Evolutionary conservation across 2,797 vertebrate genomes (phyloP), one percentile per base, ranked within the genome.

Genomic region (Ara ararauna): DNA sequence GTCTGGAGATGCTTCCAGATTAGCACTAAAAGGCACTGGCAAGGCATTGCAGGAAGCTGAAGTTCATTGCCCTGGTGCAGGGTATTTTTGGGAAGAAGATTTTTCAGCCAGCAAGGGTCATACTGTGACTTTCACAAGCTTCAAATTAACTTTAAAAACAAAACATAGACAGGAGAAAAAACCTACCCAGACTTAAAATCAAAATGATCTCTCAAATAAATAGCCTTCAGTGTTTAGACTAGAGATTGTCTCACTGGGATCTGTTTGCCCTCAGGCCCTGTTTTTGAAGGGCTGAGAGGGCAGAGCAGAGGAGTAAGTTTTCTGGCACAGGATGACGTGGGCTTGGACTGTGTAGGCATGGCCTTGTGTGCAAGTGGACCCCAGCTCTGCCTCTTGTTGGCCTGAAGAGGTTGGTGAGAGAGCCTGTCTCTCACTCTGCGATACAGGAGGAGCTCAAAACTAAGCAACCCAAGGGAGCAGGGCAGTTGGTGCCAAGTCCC

Each of bases 121-220:
- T 48, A 42, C 75, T 81, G 78, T 42, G 78, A 78, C 58, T 95
- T 95, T 90, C 53, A 27, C 42, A 75, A 75, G n/a, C 38, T 87
- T 76, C 65, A 90, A 87, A 85, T 77, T 68, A 85, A 66, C 56
- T 85, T 88, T 34, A 75, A 78, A 94, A 95, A 78, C 86, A 96
- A 92, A 92, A 81, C 16, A 56, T 81, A 96, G 93, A 96, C 96
- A 92, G 89, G 34, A 60, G 36, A 24, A 76, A 89, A 76, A 50
- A 1, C 3, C 9, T 11, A 32, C 38, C 32, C 56, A 92, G 91
- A 89, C 91, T 77, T 83, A 3, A 32, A 26, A 51, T 51, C 29
- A 53, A 54, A 94, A 83, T 17, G 2, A 80, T 93, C 61, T 94
- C 48, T 93, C 79, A 68, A 72, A 47, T 71, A 86, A 73, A 66